A percentile compares a stretch with the other conserved stretches of the same genome.
Evolutionary conservation across 2,888 invertebrate genomes (phyloP).

Genomic region (Amphimallon solstitiale): DNA sequence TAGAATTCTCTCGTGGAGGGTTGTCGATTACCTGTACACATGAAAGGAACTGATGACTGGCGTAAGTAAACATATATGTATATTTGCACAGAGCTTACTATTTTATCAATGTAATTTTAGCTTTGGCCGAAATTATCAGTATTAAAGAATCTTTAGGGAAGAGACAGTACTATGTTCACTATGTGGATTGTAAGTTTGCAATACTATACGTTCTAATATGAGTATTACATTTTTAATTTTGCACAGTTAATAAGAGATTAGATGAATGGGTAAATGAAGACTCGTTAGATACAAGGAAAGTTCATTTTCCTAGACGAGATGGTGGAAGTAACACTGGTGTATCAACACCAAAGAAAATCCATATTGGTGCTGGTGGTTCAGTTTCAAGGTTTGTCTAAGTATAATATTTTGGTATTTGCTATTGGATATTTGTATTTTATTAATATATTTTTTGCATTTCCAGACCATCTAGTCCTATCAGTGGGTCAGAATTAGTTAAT

Average conservation of each 20-base stretch:
- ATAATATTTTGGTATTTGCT: conserved; percentile 2
- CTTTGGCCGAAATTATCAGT: conserved; percentile 96
- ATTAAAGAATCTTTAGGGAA: conserved; percentile 82
- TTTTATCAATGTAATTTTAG: conserved; percentile 65
- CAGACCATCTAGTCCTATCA: conserved; percentile 68
- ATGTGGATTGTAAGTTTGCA: conserved; percentile 92
- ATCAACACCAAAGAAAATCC: conserved; percentile 80
- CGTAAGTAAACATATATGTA: conserved; percentile 70
- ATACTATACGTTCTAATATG: neutral
- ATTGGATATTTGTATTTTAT: too few species aligned
- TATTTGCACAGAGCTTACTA: conserved; percentile 17
- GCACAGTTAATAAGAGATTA: conserved; percentile 91
- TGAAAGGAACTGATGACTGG: conserved; percentile 94
- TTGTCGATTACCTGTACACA: conserved; percentile 93
- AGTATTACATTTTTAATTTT: neutral
- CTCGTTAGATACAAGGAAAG: conserved; percentile 89
- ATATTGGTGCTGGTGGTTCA: conserved; percentile 68
- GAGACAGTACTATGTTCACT: conserved; percentile 93
- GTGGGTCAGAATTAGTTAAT: conserved; percentile 73
- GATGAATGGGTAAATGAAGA: conserved; percentile 99
- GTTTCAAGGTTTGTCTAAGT: conserved; percentile 45
- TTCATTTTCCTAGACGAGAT: conserved; percentile 89
- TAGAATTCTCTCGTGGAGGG: conserved; percentile 90
- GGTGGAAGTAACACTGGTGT: conserved; percentile 72
- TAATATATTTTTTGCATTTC: too few species aligned